These are phyloP conservation scores for Poeciliopsis paucimaculata DNA, from an alignment of 2,797 vertebrate genomes.

Conservation along the genomic window DNA sequence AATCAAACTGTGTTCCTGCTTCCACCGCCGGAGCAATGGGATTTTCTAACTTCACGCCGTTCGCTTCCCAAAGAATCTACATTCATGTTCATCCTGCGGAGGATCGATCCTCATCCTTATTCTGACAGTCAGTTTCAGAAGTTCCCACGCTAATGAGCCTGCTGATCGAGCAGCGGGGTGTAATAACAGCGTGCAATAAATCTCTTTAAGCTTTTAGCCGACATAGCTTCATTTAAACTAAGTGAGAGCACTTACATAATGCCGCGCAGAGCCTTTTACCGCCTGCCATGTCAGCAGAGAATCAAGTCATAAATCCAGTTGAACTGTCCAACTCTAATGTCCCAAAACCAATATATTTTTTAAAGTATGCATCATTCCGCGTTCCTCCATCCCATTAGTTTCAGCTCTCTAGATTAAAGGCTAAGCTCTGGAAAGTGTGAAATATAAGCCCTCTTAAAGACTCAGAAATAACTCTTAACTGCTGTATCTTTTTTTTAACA, in stretches of 20 bases:
- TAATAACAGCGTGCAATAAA: neutral
- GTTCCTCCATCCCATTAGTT: neutral
- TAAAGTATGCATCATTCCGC: neutral
- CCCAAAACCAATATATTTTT: neutral
- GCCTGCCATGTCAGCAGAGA: conserved; percentile 13
- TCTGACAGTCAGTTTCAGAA: neutral
- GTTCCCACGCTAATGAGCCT: conserved; percentile 22
- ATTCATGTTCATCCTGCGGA: neutral
- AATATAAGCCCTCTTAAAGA: neutral
- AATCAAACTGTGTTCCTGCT: neutral
- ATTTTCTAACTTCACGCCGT: conserved; percentile 19
- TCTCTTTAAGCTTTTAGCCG: conserved; percentile 18
- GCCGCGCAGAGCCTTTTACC: conserved; percentile 4
- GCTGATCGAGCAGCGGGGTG: neutral
- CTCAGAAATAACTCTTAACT: neutral
- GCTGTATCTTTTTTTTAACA: neutral
- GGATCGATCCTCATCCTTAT: conserved; percentile 14
- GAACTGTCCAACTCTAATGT: neutral
- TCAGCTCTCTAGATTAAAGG: neutral
- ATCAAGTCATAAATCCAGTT: conserved; percentile 6
- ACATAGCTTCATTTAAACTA: conserved; percentile 1
- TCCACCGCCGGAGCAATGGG: neutral
- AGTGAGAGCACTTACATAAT: conserved; percentile 2
- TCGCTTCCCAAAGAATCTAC: neutral
- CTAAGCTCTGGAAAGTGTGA: neutral